Evolutionary conservation across 2,888 invertebrate species (phyloP).

Genomic region (Panorpa germanica): DNA sequence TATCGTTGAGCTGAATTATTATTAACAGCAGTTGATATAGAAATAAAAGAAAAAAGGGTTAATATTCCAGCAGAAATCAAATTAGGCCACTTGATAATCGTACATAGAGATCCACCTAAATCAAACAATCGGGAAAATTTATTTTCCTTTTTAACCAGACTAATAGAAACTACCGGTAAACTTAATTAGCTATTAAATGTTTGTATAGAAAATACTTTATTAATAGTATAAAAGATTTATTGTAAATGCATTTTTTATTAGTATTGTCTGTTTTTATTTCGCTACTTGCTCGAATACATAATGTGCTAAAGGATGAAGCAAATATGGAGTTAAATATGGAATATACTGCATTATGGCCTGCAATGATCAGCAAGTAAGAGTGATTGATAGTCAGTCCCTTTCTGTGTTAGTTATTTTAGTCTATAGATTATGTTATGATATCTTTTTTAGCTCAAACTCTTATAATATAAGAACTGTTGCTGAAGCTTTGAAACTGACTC

Average conservation of each 20-base stretch:
- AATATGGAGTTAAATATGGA: slow-evolving; percentile 67
- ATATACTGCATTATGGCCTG: slow-evolving; percentile 70
- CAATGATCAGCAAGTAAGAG: slow-evolving; percentile 63
- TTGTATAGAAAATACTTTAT: no score
- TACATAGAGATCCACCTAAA: no score
- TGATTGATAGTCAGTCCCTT: slow-evolving; percentile 6
- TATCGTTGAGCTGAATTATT: slow-evolving; percentile 28
- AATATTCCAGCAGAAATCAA: slow-evolving; percentile 36
- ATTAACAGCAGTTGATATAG: slow-evolving; percentile 44
- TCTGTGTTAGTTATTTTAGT: neutral
- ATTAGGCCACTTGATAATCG: slow-evolving; percentile 55
- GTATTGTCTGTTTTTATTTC: slow-evolving; percentile 70
- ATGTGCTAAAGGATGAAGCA: slow-evolving; percentile 66
- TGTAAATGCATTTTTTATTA: no score
- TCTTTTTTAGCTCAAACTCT: slow-evolving; percentile 31
- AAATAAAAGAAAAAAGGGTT: slow-evolving; percentile 32
- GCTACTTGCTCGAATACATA: slow-evolving; percentile 64
- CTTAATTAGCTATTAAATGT: no score
- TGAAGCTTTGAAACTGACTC: slow-evolving; percentile 61
- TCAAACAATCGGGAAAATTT: no score
- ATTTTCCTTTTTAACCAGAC: no score
- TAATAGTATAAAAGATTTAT: no score
- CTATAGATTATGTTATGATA: slow-evolving; percentile 8
- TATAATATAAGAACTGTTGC: slow-evolving; percentile 52
- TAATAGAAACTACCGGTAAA: no score